Conservation (phyloP, 2,113 vertebrate genomes). For the Engraulis encrasicolus region DNA sequence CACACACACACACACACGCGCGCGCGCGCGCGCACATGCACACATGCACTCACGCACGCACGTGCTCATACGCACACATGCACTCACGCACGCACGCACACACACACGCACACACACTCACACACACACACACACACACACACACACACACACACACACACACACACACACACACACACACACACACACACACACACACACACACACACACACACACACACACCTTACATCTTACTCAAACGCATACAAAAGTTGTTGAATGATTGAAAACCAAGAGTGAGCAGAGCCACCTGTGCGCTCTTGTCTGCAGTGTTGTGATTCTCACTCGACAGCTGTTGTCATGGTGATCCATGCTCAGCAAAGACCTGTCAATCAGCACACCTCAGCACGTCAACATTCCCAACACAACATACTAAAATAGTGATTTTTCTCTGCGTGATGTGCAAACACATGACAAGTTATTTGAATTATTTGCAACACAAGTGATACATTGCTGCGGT, state of each 20-base stretch:
- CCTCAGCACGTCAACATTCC: neutral
- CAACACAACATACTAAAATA: neutral
- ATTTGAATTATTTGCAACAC: too few species aligned
- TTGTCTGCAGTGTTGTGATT: neutral
- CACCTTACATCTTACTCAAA: neutral
- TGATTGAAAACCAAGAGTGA: neutral
- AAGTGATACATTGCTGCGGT: too few species aligned
- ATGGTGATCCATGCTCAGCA: neutral
- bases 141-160: slow-evolving; percentile 22
- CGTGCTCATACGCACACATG: too few species aligned
- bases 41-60: too few species aligned
- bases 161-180: neutral
- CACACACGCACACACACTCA: too few species aligned
- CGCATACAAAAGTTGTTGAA: neutral
- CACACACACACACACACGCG: too few species aligned
- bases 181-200: slow-evolving; percentile 6
- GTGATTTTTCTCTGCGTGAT: too few species aligned
- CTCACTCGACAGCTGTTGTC: neutral
- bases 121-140: too few species aligned
- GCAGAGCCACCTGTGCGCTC: too few species aligned
- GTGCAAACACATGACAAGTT: too few species aligned
- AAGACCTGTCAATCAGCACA: neutral
- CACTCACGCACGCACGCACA: too few species aligned
- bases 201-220: neutral
- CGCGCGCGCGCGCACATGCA: too few species aligned